phyloP scores from a whole-genome alignment of 37 sponge, comb jelly and placozoan species.

The Axinella damicornis region DNA sequence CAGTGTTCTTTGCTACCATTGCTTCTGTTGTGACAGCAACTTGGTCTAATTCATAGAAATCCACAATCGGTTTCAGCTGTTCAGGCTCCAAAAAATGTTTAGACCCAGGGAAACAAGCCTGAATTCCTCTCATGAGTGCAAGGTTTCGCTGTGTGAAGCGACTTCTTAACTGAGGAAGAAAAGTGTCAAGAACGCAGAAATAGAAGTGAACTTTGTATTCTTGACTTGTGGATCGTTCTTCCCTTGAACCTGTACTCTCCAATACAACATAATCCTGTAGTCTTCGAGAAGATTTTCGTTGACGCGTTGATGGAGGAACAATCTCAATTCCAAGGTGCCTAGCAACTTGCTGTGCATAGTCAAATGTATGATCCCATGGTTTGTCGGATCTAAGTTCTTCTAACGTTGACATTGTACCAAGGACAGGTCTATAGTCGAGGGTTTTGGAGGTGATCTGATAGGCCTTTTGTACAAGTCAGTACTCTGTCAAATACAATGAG shows the following conservation, averaged over 20 bases:
- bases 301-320: slow-evolving; percentile 14
- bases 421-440: neutral
- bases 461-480: neutral
- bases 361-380: slow-evolving; percentile 25
- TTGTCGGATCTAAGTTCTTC: slow-evolving; percentile 29
- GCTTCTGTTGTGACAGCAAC: too few species aligned
- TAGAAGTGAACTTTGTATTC: slow-evolving; percentile 27
- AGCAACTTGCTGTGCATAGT: slow-evolving; percentile 37
- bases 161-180: slow-evolving; percentile 20
- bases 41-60: slow-evolving; percentile 5
- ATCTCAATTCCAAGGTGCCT: slow-evolving; percentile 7
- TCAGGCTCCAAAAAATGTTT: slow-evolving; percentile 18
- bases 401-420: slow-evolving; percentile 14
- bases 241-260: slow-evolving; percentile 25
- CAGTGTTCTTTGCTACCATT: neutral
- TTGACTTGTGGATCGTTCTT: slow-evolving; percentile 25
- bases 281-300: slow-evolving; percentile 11
- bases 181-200: slow-evolving; percentile 32
- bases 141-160: slow-evolving; percentile 29
- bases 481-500: slow-evolving; percentile 8
- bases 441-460: slow-evolving; percentile 2
- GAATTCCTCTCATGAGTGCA: slow-evolving; percentile 47
- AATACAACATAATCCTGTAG: slow-evolving; percentile 21
- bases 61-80: slow-evolving; percentile 22
- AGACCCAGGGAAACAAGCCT: slow-evolving; percentile 16